Base-by-base conservation (phyloP, 23 tunicate genomes). In the Phallusia fumigata region DNA sequence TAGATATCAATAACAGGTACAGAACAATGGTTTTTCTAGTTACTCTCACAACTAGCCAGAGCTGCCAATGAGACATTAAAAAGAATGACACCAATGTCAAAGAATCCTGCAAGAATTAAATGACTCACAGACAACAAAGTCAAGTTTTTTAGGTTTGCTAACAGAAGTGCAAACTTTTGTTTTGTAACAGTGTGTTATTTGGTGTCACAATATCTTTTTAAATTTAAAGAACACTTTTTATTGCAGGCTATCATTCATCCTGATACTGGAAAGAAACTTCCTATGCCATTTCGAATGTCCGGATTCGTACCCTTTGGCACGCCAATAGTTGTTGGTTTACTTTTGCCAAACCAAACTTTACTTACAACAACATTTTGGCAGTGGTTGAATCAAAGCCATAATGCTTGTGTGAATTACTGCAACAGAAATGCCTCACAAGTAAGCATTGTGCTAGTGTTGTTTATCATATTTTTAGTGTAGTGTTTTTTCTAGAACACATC, bases 341-440 rank as follows among this genome's bases (percentile, higher is more conserved):
- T 95, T 3, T 15, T 95, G 26, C 99, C 99, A 50, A 84, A 77
- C 64, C 93, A 90, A 53, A 77, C 96, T 10, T 8, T 88, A n/a
- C 49, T 78, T 0, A 36, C 80, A 13, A 90, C 99, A 16, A 80
- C 82, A 21, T 90, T 90, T 65, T 95, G 99, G 99, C 99, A 95
- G 58, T 95, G 99, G 99, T 36, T 92, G 81, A 95, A 95, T 90
- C 99, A 95, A 75, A 95, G 93, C 35, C 99, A 90, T 52, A 95
- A 95, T 84, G 99, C 99, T 3, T 85, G 95, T 78, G 88, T 90
- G 2, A 95, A 95, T 49, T 95, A 87, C 64, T 84, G 84, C 90
- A 95, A 95, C 72, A 76, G 99, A 64, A 95, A 95, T 90, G 99
- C 99, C 26, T 74, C 97, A 24, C 91, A 84, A 65, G 89, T 90